Percentiles rank a stretch among this genome's conserved stretches.
Evolutionary conservation across 2,113 vertebrate genomes (phyloP).

Genomic region (Salvelinus sp.): DNA sequence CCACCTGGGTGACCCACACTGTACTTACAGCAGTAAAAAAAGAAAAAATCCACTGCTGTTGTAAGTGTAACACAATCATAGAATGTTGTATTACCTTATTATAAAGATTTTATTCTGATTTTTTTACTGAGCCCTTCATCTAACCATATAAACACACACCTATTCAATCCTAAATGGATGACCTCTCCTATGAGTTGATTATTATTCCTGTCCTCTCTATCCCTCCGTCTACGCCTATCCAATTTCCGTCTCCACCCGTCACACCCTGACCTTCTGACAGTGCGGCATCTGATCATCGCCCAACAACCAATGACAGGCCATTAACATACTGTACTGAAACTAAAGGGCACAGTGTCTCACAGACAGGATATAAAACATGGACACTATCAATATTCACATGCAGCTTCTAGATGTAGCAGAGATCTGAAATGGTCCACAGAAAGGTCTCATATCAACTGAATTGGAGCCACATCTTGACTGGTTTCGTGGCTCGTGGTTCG

Average conservation of each 20-base stretch:
- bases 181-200: slow-evolving; percentile 10
- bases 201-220: slow-evolving; percentile 17
- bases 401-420: not conserved
- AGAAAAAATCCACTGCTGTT: not conserved
- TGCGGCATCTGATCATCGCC: not conserved
- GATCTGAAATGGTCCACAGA: not conserved
- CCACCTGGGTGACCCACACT: not conserved
- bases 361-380: not conserved
- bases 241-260: slow-evolving; percentile 2
- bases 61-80: not conserved
- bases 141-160: too few species aligned
- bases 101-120: not conserved
- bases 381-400: not conserved
- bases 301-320: slow-evolving; percentile 1
- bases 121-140: not conserved
- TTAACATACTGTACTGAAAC: not conserved
- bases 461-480: not conserved
- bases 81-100: not conserved
- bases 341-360: slow-evolving; percentile 1
- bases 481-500: not conserved
- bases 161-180: not conserved
- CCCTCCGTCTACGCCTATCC: not conserved
- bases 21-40: not conserved
- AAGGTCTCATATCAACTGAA: not conserved
- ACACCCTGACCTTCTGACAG: slow-evolving; percentile 24